These are phyloP conservation scores for Sphaeridia pumilis DNA, from an alignment of 2,888 invertebrate genomes.

Conservation along the genomic window DNA sequence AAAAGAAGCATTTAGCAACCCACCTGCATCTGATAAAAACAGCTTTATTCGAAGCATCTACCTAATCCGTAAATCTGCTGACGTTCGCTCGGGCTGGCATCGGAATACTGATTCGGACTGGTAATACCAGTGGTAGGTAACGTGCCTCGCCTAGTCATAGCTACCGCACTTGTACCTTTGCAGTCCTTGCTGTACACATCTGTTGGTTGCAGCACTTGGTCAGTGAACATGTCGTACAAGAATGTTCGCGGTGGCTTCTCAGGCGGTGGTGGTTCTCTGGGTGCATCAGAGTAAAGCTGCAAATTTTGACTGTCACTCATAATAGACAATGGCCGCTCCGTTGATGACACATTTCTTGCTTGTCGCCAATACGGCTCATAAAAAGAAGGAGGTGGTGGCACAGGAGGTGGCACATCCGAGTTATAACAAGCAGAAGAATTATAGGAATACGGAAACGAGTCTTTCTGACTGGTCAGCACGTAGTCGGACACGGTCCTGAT, in stretches of 20 bases:
- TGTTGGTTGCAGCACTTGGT: slow-evolving; percentile 15
- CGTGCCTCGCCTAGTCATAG: no score
- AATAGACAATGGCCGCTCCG: slow-evolving; percentile 13
- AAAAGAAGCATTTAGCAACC: no score
- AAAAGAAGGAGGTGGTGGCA: slow-evolving; percentile 4
- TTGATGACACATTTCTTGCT: slow-evolving; percentile 2
- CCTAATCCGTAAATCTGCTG: no score
- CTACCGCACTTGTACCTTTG: no score
- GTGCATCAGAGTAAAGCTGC: neutral
- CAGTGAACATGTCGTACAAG: slow-evolving; percentile 28
- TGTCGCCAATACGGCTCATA: slow-evolving; percentile 4
- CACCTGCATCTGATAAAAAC: no score
- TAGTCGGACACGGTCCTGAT: neutral
- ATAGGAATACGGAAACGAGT: neutral
- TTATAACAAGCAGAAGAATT: neutral
- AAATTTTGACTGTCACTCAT: slow-evolving; percentile 1
- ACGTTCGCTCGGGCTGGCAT: no score
- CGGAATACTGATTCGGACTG: no score
- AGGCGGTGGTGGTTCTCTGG: slow-evolving; percentile 58
- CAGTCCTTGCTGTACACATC: no score
- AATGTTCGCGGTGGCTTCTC: slow-evolving; percentile 62
- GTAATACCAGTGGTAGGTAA: no score
- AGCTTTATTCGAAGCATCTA: no score
- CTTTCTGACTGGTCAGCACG: neutral
- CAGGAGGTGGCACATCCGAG: slow-evolving; percentile 11